Evolutionary conservation across 2,113 vertebrate genomes (phyloP).

Genomic region (Polyodon spathula): DNA sequence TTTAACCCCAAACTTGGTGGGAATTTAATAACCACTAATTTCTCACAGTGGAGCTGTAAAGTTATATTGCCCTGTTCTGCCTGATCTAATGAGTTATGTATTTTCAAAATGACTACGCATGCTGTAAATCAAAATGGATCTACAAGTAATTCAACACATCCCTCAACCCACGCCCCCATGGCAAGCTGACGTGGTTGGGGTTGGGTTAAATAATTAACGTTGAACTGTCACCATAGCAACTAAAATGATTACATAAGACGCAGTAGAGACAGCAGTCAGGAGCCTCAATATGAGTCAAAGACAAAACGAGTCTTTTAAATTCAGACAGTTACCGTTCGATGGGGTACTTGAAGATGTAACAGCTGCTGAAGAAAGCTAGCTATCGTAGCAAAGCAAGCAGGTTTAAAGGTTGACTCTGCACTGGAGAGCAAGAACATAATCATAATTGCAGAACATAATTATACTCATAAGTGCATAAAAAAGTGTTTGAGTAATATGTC

Average conservation of each 20-base stretch:
- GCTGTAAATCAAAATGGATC: not conserved
- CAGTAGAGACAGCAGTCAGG: not conserved
- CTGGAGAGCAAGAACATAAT: too few species aligned
- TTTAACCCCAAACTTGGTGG: not conserved
- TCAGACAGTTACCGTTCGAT: constrained; percentile 2
- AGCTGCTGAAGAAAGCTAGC: constrained; percentile 1
- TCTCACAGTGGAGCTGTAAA: not conserved
- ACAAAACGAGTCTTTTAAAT: constrained; percentile 9
- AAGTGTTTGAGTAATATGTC: too few species aligned
- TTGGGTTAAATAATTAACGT: constrained; percentile 1
- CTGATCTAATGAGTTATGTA: not conserved
- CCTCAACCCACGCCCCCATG: not conserved
- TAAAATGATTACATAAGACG: not conserved
- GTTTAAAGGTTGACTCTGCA: too few species aligned
- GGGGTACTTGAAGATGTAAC: constrained; percentile 1
- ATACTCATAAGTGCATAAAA: too few species aligned
- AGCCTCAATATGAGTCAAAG: not conserved
- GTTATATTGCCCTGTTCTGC: not conserved
- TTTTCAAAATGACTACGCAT: not conserved
- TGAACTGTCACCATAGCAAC: constrained; percentile 10
- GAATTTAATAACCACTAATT: not conserved
- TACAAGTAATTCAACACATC: not conserved
- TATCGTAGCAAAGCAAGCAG: too few species aligned
- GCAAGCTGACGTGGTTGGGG: not conserved
- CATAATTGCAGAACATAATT: too few species aligned